phyloP scores from a whole-genome alignment of 2,797 vertebrate genomes.

The Poecile montanus region DNA sequence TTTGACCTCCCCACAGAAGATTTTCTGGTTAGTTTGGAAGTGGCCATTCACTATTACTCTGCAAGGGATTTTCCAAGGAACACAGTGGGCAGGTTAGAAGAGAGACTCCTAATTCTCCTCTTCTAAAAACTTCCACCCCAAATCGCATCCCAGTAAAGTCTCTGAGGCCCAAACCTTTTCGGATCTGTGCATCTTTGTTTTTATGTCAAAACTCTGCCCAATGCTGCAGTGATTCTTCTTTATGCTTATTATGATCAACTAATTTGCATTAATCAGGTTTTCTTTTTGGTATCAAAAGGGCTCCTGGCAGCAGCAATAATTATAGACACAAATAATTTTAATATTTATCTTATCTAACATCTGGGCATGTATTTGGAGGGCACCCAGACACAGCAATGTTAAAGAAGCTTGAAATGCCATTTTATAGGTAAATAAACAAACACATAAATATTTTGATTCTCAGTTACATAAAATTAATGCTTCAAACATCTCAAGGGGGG shows the following conservation, averaged over 20 bases:
- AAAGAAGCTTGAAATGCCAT: conserved; percentile 38
- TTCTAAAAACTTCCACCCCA: not conserved
- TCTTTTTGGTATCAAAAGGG: conserved; percentile 39
- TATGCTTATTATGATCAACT: not conserved
- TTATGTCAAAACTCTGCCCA: not conserved
- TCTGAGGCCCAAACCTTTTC: not conserved
- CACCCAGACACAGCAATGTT: conserved; percentile 9
- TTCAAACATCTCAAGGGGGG: conserved; percentile 8
- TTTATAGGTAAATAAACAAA: conserved; percentile 54
- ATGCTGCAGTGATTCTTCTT: not conserved
- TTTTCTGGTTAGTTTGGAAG: not conserved
- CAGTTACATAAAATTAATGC: not conserved
- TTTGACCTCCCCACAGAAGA: not conserved
- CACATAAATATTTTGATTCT: conserved; percentile 29
- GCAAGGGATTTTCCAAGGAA: not conserved
- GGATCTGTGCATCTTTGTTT: not conserved
- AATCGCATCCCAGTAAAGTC: not conserved
- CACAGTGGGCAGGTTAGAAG: not conserved
- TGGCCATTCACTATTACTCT: not conserved
- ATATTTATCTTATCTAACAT: conserved; percentile 62
- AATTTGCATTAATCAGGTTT: not conserved
- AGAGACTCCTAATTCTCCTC: rapidly evolving
- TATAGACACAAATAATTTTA: conserved; percentile 36
- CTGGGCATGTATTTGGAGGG: conserved; percentile 48
- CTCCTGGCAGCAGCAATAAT: conserved; percentile 36